Evolutionary conservation across 2,113 vertebrate species (phyloP), one percentile per base, ranked within the genome.

Genomic region (Malurus cyaneus): DNA sequence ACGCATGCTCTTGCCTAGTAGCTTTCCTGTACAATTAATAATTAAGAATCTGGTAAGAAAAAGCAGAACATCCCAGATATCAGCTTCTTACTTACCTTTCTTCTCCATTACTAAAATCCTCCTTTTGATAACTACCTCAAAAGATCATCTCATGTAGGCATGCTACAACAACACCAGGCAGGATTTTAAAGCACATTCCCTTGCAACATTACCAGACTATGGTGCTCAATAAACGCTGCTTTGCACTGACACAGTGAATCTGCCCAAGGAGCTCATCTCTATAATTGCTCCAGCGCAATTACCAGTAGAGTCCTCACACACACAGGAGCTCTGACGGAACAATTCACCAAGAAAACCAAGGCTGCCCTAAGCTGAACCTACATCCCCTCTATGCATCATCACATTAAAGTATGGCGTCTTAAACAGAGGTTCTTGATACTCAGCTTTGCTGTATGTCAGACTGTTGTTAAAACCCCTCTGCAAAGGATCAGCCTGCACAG

Each of bases 161-260:
- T 1, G 6, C 14, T 52, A 46, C 14, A 50, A 39, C 54, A 92
- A 42, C 36, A 64, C 4, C 28, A 36, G 53, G 76, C 4, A n/a
- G 60, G 56, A 57, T 36, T 89, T 50, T 25, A 78, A 72, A 53
- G 81, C 67, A 56, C 60, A 15, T 49, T 44, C 50, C 46, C 41
- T 61, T 25, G 44, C 1, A 2, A 1, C 0, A 1, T 15, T 44
- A 65, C 28, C 5, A 1, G 14, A 53, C 1, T 26, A 24, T 1
- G 5, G 17, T 52, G 25, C 34, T 50, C 64, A 39, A 5, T 14
- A 47, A 62, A 69, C n/a, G 20, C 0, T 42, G 41, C 20, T 69
- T 46, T 65, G 50, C 28, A 18, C 3, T 44, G 57, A 49, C 36
- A 31, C 11, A 71, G 31, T 14, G 28, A 2, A 42, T 49, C 49